A percentile compares a stretch with the other conserved stretches of the same genome.
Conservation (phyloP, 2,113 vertebrate species). For the Oncorhynchus nerka region DNA sequence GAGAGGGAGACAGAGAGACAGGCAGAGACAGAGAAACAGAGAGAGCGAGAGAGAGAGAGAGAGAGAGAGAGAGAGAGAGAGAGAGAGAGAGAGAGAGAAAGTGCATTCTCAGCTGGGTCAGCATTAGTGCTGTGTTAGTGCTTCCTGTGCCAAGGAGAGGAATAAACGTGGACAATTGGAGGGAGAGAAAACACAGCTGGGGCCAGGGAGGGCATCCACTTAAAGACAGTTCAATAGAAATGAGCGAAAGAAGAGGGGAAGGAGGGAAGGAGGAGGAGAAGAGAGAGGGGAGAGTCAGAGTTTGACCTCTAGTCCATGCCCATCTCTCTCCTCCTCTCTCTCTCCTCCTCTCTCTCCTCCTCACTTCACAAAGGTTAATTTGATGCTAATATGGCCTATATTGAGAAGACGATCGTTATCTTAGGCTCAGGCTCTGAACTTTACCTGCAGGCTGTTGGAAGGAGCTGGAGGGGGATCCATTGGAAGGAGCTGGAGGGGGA, state of each 20-base stretch:
- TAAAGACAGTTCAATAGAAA: slow-evolving; percentile 41
- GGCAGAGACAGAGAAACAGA: not conserved
- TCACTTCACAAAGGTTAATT: slow-evolving; percentile 59
- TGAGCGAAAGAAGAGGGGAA: slow-evolving; percentile 4
- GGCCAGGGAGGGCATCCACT: slow-evolving; percentile 41
- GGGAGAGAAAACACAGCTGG: slow-evolving; percentile 25
- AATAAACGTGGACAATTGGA: slow-evolving; percentile 33
- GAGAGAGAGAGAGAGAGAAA: slow-evolving; percentile 6
- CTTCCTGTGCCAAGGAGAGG: slow-evolving; percentile 42
- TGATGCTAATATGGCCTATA: slow-evolving; percentile 61
- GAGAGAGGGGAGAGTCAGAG: slow-evolving; percentile 17
- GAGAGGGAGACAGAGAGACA: not conserved
- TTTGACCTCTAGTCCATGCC: slow-evolving; percentile 19
- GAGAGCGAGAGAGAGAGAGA: not conserved
- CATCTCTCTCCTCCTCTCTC: slow-evolving; percentile 11
- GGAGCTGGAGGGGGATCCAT: not conserved
- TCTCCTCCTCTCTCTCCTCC: slow-evolving; percentile 21
- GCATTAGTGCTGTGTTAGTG: slow-evolving; percentile 55
- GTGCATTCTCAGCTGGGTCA: slow-evolving; percentile 46
- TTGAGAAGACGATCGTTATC: slow-evolving; percentile 57
- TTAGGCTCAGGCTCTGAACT: slow-evolving; percentile 38
- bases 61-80: not conserved
- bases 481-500: not conserved
- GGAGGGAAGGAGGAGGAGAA: slow-evolving; percentile 18
- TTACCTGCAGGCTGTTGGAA: slow-evolving; percentile 20